Conservation (phyloP, 2,888 invertebrate species). For the Limnephilus lunatus region DNA sequence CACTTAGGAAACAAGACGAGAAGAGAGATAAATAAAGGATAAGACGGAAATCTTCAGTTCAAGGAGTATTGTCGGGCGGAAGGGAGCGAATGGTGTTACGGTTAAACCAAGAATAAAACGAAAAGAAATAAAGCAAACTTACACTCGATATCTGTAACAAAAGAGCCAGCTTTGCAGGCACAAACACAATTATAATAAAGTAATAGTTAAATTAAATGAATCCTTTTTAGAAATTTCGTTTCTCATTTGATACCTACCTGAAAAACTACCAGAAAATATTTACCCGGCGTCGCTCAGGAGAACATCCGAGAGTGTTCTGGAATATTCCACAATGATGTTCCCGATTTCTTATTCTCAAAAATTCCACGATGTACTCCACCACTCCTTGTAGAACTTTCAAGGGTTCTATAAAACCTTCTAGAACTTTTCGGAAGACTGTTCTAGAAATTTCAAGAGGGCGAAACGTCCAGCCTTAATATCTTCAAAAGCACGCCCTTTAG, state of each 20-base stretch:
- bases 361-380: too few species aligned
- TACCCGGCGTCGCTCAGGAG: too few species aligned
- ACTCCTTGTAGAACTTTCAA: too few species aligned
- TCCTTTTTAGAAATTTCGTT: background rate
- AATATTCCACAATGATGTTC: too few species aligned
- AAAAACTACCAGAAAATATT: background rate
- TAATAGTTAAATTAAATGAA: background rate
- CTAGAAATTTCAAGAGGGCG: too few species aligned
- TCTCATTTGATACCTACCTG: background rate
- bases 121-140: constrained; percentile 61
- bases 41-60: constrained; percentile 19
- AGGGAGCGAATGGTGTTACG: constrained; percentile 54
- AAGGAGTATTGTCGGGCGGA: background rate
- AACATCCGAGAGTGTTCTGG: too few species aligned
- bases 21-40: background rate
- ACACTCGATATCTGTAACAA: constrained; percentile 41
- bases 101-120: constrained; percentile 57
- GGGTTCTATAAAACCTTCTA: too few species aligned
- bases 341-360: too few species aligned
- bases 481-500: too few species aligned
- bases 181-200: background rate
- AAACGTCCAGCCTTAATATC: too few species aligned
- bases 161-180: constrained; percentile 5
- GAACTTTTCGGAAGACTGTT: too few species aligned
- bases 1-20: constrained; percentile 15